Percentiles rank a stretch among this genome's conserved stretches.
Conservation (phyloP, 2,888 invertebrate species). For the Oasisia sp. region DNA sequence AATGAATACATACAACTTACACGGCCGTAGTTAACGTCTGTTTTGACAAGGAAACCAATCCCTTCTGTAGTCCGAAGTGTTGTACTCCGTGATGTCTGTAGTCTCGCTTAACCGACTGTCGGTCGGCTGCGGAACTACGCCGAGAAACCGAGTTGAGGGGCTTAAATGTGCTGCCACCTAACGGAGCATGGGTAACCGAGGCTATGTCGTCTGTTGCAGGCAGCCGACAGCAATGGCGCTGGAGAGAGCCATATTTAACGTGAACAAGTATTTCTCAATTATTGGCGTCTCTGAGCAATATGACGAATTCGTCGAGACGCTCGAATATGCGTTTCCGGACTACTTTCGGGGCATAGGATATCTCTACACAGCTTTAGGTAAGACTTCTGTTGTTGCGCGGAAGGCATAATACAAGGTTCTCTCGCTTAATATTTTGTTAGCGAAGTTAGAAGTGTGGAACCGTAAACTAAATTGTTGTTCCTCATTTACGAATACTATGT, state of each 20-base stretch:
- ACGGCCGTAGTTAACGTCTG: not conserved
- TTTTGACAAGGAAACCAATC: not conserved
- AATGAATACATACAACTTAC: no score
- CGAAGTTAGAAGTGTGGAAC: no score
- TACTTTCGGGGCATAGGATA: slow-evolving; percentile 18
- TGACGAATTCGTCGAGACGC: slow-evolving; percentile 24
- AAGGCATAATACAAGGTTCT: no score
- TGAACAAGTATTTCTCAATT: slow-evolving; percentile 29
- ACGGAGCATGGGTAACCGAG: not conserved
- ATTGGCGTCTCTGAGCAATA: slow-evolving; percentile 28
- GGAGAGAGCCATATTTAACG: slow-evolving; percentile 30
- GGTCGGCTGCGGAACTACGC: no score
- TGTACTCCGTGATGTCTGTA: no score
- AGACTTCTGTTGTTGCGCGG: not conserved
- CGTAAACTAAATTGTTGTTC: no score
- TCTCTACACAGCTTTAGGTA: not conserved
- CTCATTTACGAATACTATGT: no score
- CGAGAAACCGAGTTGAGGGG: no score
- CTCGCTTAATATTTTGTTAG: no score
- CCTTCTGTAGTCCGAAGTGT: not conserved
- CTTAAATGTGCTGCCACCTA: no score
- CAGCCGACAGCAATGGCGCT: slow-evolving; percentile 23
- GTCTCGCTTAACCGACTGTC: no score
- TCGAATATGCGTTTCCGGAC: slow-evolving; percentile 27
- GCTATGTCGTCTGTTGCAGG: not conserved